Conservation (phyloP, 2,113 vertebrate species). For the Notiomystis cincta region DNA sequence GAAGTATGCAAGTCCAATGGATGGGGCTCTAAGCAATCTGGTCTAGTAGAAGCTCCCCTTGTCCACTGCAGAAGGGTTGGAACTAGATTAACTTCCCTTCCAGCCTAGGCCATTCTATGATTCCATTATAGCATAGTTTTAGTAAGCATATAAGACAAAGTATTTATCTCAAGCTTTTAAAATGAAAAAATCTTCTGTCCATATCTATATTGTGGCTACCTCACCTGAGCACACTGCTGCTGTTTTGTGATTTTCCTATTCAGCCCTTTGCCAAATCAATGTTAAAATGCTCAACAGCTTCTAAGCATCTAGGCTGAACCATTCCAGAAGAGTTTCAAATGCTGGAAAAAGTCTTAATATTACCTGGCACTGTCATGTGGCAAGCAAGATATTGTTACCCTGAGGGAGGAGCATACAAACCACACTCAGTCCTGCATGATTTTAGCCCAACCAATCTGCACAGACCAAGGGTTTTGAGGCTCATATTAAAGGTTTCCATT, state of each 20-base stretch:
- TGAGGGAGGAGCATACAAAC: background rate
- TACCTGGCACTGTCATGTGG: background rate
- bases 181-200: background rate
- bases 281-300: background rate
- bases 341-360: background rate
- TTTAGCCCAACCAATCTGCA: background rate
- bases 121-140: background rate
- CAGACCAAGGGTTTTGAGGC: background rate
- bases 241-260: background rate
- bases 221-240: background rate
- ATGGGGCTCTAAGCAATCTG: background rate
- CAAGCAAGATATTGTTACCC: background rate
- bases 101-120: background rate
- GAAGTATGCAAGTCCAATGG: background rate
- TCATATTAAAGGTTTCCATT: background rate
- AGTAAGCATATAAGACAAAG: background rate
- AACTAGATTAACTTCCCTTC: background rate
- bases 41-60: background rate
- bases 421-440: rapidly evolving
- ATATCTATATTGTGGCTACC: background rate
- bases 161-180: background rate
- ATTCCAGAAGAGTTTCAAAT: background rate
- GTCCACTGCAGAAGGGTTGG: background rate
- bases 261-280: background rate
- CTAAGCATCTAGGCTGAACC: background rate